A percentile compares a stretch with the other conserved stretches of the same genome.
phyloP scores from a whole-genome alignment of 2,888 invertebrate species.

The Troides helena region DNA sequence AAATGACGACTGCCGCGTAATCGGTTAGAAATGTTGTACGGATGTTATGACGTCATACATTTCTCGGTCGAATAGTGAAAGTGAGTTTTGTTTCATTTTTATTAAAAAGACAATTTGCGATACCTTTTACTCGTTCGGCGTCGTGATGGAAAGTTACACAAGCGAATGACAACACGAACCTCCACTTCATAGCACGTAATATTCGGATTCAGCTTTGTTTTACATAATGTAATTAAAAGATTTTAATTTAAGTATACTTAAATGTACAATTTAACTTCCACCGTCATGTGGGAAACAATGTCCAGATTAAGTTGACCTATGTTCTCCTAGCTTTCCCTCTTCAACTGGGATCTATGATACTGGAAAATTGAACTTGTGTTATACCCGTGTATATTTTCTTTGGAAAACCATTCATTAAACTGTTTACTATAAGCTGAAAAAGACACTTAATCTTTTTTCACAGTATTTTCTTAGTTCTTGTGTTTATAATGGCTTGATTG shows the following conservation, averaged over 20 bases:
- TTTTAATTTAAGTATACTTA: not conserved
- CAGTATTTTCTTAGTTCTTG: not conserved
- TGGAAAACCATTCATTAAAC: not conserved
- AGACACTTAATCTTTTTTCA: not conserved
- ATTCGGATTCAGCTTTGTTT: not conserved
- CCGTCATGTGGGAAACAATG: too few species aligned
- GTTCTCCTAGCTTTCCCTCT: too few species aligned
- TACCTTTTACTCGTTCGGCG: conserved; percentile 22
- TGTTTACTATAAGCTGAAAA: not conserved
- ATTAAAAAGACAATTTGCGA: conserved; percentile 15
- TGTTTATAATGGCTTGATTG: conserved; percentile 2
- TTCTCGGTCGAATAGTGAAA: conserved; percentile 28
- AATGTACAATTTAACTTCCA: too few species aligned
- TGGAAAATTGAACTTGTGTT: too few species aligned
- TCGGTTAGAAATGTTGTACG: conserved; percentile 31
- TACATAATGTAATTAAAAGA: conserved; percentile 9
- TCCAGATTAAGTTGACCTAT: too few species aligned
- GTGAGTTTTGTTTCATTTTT: conserved; percentile 27
- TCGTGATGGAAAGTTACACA: conserved; percentile 25
- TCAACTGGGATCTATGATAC: too few species aligned
- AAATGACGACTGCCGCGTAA: conserved; percentile 27
- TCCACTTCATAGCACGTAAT: conserved; percentile 5
- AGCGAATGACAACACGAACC: conserved; percentile 10
- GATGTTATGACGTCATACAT: conserved; percentile 29
- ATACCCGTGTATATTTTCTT: too few species aligned